These are phyloP conservation scores for Chiloscyllium punctatum DNA, from an alignment of 2,797 vertebrate genomes.

Conservation along the genomic window DNA sequence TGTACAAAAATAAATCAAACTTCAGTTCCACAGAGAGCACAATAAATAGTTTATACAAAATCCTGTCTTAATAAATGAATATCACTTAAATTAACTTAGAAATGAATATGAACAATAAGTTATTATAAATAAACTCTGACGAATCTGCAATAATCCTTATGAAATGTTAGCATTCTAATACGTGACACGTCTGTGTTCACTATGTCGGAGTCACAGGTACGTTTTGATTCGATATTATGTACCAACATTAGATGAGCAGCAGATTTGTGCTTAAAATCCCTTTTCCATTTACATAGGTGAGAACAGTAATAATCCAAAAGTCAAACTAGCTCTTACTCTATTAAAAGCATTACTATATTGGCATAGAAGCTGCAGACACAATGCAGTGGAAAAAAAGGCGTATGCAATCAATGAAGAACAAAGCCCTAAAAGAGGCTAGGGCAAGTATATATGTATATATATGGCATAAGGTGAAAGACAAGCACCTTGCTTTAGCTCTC, in stretches of 20 bases:
- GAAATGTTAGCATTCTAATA: slow-evolving; percentile 97
- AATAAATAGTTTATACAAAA: slow-evolving; percentile 99
- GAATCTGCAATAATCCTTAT: slow-evolving; percentile 95
- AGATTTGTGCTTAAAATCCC: slow-evolving; percentile 98
- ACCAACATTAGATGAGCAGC: slow-evolving; percentile 92
- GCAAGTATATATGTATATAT: slow-evolving; percentile 71
- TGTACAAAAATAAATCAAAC: slow-evolving; percentile 99
- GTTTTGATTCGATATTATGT: slow-evolving; percentile 86
- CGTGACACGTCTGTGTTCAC: slow-evolving; percentile 87
- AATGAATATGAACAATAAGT: slow-evolving; percentile 85
- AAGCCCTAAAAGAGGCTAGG: slow-evolving; percentile 72
- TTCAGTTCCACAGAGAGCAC: slow-evolving; percentile 99
- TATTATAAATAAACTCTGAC: slow-evolving; percentile 98
- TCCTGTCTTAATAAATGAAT: slow-evolving; percentile 94
- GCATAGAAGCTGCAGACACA: slow-evolving; percentile 95
- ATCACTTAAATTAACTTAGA: slow-evolving; percentile 90
- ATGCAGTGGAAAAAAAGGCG: slow-evolving; percentile 82
- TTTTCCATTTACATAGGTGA: slow-evolving; percentile 86
- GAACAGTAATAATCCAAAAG: slow-evolving; percentile 90
- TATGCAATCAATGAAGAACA: slow-evolving; percentile 78
- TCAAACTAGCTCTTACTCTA: slow-evolving; percentile 96
- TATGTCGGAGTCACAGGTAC: slow-evolving; percentile 95
- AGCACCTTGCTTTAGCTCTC: slow-evolving; percentile 90
- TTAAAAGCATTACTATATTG: slow-evolving; percentile 97
- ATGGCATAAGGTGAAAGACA: slow-evolving; percentile 77